Evolutionary conservation across 2,888 invertebrate species (phyloP).

Genomic region (Fragum fragum): DNA sequence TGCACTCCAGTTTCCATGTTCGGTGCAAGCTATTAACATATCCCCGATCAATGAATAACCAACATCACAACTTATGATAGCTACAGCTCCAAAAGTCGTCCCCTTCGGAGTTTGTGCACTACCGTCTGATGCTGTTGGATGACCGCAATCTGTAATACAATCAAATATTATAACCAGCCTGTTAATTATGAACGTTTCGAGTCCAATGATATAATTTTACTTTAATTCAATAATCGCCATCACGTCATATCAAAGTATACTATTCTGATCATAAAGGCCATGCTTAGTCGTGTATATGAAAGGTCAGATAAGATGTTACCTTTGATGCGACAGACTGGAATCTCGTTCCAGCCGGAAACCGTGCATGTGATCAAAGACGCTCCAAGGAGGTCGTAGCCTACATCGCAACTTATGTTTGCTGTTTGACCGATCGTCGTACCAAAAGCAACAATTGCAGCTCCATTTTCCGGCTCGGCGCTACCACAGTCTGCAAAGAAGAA

Average conservation of each 20-base stretch:
- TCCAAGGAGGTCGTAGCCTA: slow-evolving; percentile 34
- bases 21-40: slow-evolving; percentile 15
- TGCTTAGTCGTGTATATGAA: background rate
- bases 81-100: background rate
- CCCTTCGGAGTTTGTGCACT: background rate
- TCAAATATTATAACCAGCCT: background rate
- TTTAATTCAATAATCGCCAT: too few relatives aligned
- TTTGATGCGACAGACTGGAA: slow-evolving; percentile 22
- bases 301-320: background rate
- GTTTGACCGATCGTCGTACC: slow-evolving; percentile 33
- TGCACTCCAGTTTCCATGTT: slow-evolving; percentile 35
- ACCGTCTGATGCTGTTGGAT: slow-evolving; percentile 18
- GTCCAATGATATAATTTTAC: too few relatives aligned
- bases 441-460: background rate
- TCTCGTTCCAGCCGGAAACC: slow-evolving; percentile 24
- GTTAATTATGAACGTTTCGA: too few relatives aligned
- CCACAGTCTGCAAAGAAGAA: slow-evolving; percentile 33
- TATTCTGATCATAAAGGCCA: too few relatives aligned
- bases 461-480: background rate
- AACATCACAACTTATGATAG: slow-evolving; percentile 17
- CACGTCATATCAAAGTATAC: too few relatives aligned
- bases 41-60: slow-evolving; percentile 32
- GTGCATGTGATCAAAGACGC: background rate
- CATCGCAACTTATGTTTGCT: slow-evolving; percentile 33
- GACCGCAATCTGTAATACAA: slow-evolving; percentile 10